phyloP scores from a whole-genome alignment of 2,113 vertebrate genomes.

The Rousettus leschenaultii region DNA sequence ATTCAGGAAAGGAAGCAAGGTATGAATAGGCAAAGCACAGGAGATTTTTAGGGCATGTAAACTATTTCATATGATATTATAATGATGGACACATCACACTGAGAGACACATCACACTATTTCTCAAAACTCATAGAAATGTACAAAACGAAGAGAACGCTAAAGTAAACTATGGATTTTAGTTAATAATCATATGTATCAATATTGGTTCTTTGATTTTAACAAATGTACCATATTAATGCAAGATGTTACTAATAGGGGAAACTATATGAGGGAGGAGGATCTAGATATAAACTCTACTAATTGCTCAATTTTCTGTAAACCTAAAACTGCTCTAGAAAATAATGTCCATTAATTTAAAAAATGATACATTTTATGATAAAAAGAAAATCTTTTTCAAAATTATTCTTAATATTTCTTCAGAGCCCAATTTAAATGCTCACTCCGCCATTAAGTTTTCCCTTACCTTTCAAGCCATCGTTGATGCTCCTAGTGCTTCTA shows the following conservation, averaged over 20 bases:
- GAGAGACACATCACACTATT: not conserved
- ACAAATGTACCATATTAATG: not conserved
- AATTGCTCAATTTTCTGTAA: not conserved
- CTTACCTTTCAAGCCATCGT: not conserved
- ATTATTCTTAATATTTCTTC: not conserved
- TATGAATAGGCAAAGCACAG: not conserved
- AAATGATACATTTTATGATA: not conserved
- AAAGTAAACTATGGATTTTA: not conserved
- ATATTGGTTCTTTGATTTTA: not conserved
- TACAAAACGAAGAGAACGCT: not conserved
- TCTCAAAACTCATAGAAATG: not conserved
- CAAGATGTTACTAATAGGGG: not conserved
- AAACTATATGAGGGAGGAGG: not conserved
- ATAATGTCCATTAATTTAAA: not conserved
- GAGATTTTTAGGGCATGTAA: not conserved
- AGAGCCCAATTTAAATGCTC: not conserved
- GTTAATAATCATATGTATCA: not conserved
- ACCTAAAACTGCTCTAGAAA: not conserved
- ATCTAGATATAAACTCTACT: not conserved
- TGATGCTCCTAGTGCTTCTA: fast-evolving
- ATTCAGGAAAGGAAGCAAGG: not conserved
- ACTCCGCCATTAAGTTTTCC: not conserved
- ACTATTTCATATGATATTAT: not conserved
- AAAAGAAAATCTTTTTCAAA: not conserved
- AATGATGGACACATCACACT: not conserved